phyloP scores from a whole-genome alignment of 2,888 invertebrate species.

The Drosophila stalkeri region DNA sequence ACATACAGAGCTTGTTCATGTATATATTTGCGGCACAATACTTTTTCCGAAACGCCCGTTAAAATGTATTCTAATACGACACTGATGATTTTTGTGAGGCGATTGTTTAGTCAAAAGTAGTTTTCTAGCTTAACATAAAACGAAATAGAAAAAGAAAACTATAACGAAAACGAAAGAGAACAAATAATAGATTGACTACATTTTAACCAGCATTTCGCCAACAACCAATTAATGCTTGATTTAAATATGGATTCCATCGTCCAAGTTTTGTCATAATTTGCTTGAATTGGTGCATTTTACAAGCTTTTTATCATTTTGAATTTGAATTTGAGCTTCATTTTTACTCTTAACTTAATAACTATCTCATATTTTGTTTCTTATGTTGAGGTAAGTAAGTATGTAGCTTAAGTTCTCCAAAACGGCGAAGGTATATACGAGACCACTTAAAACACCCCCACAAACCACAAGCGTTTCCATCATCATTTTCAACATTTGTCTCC shows the following conservation, averaged over 20 bases:
- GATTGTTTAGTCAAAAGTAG: constrained; percentile 68
- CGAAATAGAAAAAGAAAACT: background rate
- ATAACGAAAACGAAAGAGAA: too few relatives aligned
- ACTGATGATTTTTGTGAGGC: constrained; percentile 85
- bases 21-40: constrained; percentile 12
- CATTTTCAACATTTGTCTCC: constrained; percentile 45
- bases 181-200: constrained; percentile 24
- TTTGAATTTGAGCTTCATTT: constrained; percentile 4
- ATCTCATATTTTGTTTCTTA: constrained; percentile 29
- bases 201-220: constrained; percentile 41
- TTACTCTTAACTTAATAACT: background rate
- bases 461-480: constrained; percentile 52
- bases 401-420: constrained; percentile 39
- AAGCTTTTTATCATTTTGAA: constrained; percentile 6
- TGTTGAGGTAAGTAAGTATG: constrained; percentile 70
- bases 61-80: constrained; percentile 27
- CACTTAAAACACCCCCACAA: constrained; percentile 27
- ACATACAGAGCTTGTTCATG: constrained; percentile 10
- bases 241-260: constrained; percentile 17
- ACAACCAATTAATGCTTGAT: constrained; percentile 42
- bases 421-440: constrained; percentile 47
- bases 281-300: constrained; percentile 31
- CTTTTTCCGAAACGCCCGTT: background rate
- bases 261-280: constrained; percentile 28
- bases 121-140: constrained; percentile 29